phyloP scores from a whole-genome alignment of 92 coral and sea anemone species.

The Porites rus region DNA sequence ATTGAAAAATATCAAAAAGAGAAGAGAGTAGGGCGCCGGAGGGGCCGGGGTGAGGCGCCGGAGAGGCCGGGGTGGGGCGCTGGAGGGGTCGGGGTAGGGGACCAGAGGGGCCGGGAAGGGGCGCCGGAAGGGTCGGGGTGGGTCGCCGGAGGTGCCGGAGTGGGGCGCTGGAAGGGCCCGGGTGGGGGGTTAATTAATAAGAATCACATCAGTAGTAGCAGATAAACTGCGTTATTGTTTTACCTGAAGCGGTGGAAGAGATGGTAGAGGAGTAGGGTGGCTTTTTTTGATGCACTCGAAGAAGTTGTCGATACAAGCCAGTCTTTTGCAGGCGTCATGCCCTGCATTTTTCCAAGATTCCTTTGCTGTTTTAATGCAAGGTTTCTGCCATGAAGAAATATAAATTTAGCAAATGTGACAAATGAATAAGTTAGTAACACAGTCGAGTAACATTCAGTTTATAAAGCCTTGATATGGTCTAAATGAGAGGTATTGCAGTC shows the following conservation, averaged over 20 bases:
- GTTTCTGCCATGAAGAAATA: neutral
- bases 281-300: neutral
- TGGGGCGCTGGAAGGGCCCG: no score
- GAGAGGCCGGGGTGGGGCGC: no score
- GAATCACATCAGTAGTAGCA: no score
- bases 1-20: no score
- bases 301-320: conserved; percentile 24
- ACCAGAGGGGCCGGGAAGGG: no score
- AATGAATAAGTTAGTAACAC: neutral
- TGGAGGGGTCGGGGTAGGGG: no score
- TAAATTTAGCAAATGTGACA: neutral
- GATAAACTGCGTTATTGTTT: neutral
- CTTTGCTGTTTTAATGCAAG: neutral
- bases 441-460: neutral
- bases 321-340: conserved; percentile 9
- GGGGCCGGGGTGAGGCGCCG: no score
- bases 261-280: neutral
- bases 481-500: no score
- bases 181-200: no score
- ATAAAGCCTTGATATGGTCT: neutral
- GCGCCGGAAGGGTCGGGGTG: no score
- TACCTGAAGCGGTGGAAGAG: conserved; percentile 17
- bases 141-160: no score
- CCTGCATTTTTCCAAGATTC: neutral
- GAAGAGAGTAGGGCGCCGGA: no score